These are phyloP conservation scores for Plutomurus gul DNA, from an alignment of 1,140 invertebrate species.

Conservation along the genomic window DNA sequence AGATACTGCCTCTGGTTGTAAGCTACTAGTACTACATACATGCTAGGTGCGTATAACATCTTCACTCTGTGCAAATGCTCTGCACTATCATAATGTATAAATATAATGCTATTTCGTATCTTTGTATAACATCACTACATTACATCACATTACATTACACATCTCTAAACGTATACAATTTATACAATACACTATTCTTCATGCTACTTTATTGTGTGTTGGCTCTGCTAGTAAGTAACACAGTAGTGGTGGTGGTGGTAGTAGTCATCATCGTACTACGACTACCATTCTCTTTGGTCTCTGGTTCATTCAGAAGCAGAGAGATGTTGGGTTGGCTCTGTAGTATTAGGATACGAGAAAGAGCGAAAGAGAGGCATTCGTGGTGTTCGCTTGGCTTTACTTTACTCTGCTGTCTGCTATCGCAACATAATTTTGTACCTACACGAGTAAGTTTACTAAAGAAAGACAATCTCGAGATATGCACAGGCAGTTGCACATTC, in stretches of 20 bases:
- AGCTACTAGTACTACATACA: too few species aligned
- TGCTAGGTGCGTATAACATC: too few species aligned
- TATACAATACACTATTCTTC: slow-evolving; percentile 27
- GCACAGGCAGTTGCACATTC: slow-evolving; percentile 27
- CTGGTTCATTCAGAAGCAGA: too few species aligned
- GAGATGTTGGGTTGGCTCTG: too few species aligned
- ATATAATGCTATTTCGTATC: slow-evolving; percentile 10
- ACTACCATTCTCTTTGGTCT: too few species aligned
- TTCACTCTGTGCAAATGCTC: background rate
- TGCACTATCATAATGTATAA: background rate
- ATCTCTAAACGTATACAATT: slow-evolving; percentile 25
- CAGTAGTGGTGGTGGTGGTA: too few species aligned
- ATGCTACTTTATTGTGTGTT: slow-evolving; percentile 6
- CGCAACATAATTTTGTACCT: slow-evolving; percentile 17
- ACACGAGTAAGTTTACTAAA: slow-evolving; percentile 29
- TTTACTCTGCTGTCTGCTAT: background rate
- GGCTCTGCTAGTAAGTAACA: too few species aligned
- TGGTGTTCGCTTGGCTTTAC: background rate
- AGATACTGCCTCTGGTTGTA: too few species aligned
- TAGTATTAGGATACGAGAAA: too few species aligned
- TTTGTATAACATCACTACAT: slow-evolving; percentile 26
- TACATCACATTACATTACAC: slow-evolving; percentile 27
- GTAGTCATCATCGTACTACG: too few species aligned
- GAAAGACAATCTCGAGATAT: slow-evolving; percentile 29
- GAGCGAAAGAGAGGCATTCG: too few species aligned